These are phyloP conservation scores for Pangasius krempfi DNA, from an alignment of 2,797 vertebrate species.

Conservation along the genomic window DNA sequence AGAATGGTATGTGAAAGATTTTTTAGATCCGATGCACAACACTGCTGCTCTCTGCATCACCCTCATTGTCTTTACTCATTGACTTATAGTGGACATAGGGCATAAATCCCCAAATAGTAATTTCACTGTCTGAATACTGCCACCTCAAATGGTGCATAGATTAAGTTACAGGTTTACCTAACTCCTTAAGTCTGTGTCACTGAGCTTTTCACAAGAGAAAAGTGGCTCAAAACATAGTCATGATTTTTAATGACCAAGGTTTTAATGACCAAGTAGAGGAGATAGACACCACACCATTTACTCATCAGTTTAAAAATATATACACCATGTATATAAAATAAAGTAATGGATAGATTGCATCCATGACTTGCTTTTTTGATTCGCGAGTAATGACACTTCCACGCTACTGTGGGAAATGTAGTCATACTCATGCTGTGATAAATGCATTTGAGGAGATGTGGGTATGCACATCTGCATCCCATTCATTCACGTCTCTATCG, in stretches of 20 bases:
- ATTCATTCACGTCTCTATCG: background rate
- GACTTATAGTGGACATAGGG: background rate
- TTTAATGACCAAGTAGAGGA: background rate
- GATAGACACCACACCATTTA: background rate
- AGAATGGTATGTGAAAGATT: no score
- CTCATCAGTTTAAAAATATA: background rate
- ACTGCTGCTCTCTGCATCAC: background rate
- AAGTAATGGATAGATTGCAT: background rate
- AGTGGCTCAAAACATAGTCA: background rate
- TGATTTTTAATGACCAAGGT: background rate
- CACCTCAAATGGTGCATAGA: background rate
- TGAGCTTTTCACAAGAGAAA: no score
- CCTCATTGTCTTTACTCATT: background rate
- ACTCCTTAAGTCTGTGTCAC: background rate
- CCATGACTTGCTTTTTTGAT: background rate
- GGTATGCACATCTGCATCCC: background rate
- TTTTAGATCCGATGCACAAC: background rate
- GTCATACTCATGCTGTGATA: background rate
- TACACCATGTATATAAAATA: background rate
- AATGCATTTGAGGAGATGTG: background rate
- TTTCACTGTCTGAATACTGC: background rate
- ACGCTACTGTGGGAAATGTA: background rate
- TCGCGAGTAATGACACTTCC: background rate
- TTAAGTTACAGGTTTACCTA: no score
- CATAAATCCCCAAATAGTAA: background rate